phyloP scores from a whole-genome alignment of 2,888 invertebrate species.

The Prenolepis imparis region DNA sequence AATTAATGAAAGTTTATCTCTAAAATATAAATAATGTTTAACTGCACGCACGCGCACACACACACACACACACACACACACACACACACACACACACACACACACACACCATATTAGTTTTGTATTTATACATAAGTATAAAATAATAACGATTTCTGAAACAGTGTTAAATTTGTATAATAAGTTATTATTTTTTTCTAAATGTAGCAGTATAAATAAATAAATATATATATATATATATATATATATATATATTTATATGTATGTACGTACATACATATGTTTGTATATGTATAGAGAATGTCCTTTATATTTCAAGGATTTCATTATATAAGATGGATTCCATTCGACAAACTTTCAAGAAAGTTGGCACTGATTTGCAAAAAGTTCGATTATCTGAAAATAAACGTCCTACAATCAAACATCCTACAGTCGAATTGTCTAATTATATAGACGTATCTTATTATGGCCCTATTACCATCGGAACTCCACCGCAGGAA shows the following conservation, averaged over 20 bases:
- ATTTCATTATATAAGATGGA: constrained; percentile 92
- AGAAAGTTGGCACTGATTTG: constrained; percentile 93
- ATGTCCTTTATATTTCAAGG: constrained; percentile 85
- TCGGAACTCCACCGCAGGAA: constrained; percentile 96
- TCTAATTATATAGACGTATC: constrained; percentile 98
- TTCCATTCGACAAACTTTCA: constrained; percentile 90
- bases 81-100: no score
- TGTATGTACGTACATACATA: background rate
- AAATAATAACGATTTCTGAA: no score
- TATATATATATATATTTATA: background rate
- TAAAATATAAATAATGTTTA: no score
- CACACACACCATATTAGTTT: no score
- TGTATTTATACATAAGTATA: no score
- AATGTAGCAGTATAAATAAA: background rate
- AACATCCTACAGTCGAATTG: no score
- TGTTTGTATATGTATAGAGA: background rate
- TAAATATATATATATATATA: background rate
- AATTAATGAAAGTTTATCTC: no score
- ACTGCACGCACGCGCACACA: no score
- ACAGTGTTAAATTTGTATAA: no score
- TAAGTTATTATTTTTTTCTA: background rate
- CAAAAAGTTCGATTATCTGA: constrained; percentile 88
- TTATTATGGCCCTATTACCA: constrained; percentile 96
- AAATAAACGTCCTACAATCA: constrained; percentile 88
- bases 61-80: no score